These are phyloP conservation scores for Isichthys henryi DNA, from an alignment of 2,113 vertebrate species.

Conservation along the genomic window DNA sequence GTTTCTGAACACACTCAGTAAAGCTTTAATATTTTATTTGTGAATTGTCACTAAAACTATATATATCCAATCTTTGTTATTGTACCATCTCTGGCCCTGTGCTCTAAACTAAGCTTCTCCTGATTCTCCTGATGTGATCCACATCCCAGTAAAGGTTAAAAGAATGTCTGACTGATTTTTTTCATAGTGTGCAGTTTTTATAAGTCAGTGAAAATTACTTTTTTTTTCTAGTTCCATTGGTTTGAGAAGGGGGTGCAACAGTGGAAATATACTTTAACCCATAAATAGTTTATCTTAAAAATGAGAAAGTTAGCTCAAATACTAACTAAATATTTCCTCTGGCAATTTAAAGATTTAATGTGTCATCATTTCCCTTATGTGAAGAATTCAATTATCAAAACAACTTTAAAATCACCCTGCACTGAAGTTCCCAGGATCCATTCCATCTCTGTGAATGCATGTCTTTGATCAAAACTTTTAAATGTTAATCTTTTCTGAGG, in stretches of 20 bases:
- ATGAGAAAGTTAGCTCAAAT: background rate
- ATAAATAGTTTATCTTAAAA: background rate
- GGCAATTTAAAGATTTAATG: background rate
- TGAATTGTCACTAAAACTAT: background rate
- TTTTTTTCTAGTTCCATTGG: background rate
- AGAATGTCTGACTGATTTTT: background rate
- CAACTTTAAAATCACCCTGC: background rate
- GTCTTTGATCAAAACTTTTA: background rate
- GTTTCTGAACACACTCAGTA: conserved; percentile 1
- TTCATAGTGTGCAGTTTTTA: background rate
- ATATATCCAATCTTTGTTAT: background rate
- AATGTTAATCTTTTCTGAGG: background rate
- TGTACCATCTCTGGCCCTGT: background rate
- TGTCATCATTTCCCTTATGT: background rate
- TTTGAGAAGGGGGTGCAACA: background rate
- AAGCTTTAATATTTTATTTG: background rate
- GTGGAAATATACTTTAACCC: background rate
- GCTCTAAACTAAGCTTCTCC: no score
- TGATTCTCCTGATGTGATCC: background rate
- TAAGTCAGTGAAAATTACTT: background rate
- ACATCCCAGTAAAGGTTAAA: background rate
- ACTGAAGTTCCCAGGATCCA: conserved; percentile 8
- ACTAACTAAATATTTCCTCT: background rate
- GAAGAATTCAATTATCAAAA: background rate
- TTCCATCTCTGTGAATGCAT: conserved; percentile 18